These are phyloP conservation scores for Sebastes steindachneri DNA, from an alignment of 2,797 vertebrate species.

Conservation along the genomic window DNA sequence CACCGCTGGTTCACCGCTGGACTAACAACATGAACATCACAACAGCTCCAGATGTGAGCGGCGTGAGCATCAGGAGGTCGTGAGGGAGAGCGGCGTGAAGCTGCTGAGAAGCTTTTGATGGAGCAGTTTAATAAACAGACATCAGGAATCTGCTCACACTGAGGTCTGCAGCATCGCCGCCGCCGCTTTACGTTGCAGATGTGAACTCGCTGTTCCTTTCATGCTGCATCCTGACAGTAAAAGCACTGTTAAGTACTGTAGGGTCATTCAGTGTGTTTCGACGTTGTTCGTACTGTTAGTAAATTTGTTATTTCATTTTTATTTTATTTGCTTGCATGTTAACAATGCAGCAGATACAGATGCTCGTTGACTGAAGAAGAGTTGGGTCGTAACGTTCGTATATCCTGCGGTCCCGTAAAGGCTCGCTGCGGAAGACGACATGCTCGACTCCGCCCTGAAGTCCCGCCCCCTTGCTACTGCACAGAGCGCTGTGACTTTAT, in stretches of 20 bases:
- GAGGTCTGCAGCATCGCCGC: conserved; percentile 1
- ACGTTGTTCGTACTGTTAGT: background rate
- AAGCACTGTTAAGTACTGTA: background rate
- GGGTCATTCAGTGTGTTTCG: too few species aligned
- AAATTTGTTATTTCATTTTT: background rate
- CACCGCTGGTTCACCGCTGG: conserved; percentile 14
- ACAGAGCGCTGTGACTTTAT: too few species aligned
- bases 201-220: background rate
- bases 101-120: conserved; percentile 54
- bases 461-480: rapidly evolving
- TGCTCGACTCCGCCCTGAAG: too few species aligned
- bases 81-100: background rate
- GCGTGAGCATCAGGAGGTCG: background rate
- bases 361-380: too few species aligned
- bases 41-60: conserved; percentile 61
- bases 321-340: too few species aligned
- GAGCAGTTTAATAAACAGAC: conserved; percentile 26
- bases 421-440: too few species aligned
- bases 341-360: too few species aligned
- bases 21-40: conserved; percentile 5
- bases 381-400: too few species aligned
- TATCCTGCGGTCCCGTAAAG: too few species aligned
- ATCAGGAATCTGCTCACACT: conserved; percentile 32
- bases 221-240: background rate
- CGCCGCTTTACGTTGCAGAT: background rate